Evolutionary conservation across 2,113 vertebrate species (phyloP).

Genomic region (Rhea pennata): DNA sequence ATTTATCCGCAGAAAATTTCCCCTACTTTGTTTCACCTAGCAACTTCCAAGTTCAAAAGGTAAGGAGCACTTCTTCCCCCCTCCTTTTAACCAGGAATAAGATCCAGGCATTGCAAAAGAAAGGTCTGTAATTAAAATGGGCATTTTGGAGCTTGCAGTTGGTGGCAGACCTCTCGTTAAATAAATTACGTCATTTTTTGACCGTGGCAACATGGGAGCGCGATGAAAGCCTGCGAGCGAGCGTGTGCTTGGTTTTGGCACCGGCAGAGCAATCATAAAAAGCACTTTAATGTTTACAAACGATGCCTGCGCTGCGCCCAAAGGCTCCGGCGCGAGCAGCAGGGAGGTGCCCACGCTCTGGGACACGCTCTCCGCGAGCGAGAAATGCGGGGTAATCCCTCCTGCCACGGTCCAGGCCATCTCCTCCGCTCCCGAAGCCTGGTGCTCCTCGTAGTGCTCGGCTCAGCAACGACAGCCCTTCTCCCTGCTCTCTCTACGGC

Average conservation of each 20-base stretch:
- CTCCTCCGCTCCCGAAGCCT: not conserved
- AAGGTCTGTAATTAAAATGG: constrained; percentile 35
- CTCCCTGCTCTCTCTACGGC: no score
- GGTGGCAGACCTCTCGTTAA: constrained; percentile 9
- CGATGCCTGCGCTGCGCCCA: not conserved
- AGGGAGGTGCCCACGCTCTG: not conserved
- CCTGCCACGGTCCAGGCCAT: not conserved
- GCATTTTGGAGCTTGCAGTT: constrained; percentile 6
- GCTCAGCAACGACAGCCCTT: not conserved
- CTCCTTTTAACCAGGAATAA: not conserved
- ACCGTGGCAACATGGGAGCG: not conserved
- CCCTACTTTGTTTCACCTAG: constrained; percentile 2
- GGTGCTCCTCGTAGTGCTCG: not conserved
- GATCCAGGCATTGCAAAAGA: not conserved
- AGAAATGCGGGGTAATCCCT: not conserved
- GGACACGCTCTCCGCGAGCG: not conserved
- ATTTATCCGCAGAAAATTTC: constrained; percentile 45
- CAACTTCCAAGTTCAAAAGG: constrained; percentile 16
- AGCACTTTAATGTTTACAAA: constrained; percentile 35
- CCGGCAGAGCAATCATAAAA: constrained; percentile 9
- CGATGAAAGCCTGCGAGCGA: not conserved
- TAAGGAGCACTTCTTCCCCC: constrained; percentile 1
- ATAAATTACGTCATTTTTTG: not conserved
- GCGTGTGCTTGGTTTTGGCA: constrained; percentile 13
- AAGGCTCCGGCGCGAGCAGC: not conserved